Evolutionary conservation across 2,797 vertebrate species (phyloP), one percentile per base, ranked within the genome.

Genomic region (Tangara arthus): DNA sequence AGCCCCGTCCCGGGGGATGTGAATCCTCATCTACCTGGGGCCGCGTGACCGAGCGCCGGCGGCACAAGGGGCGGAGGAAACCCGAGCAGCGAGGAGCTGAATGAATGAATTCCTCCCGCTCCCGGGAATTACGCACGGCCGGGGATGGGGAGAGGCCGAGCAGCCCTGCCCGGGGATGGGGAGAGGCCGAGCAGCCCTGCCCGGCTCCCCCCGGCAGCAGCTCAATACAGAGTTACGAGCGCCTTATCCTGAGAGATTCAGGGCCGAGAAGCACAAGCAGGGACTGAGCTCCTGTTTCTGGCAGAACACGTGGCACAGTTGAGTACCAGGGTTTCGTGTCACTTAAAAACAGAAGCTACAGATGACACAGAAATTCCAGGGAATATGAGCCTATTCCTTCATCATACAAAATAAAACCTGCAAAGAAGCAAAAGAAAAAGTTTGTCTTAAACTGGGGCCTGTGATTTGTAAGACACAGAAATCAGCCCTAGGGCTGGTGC

Each of bases 51-150:
- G 81, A 15, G 81, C 23, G 59, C 21, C 50, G 50, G 37, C 84
- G 66, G 11, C 57, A 3, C 41, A 18, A 84, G 81, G 95, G 94
- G 93, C 24, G 95, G 95, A 78, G 94, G 88, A 21, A 93, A 49
- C 0, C 2, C 14, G 72, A 28, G 86, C 12, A 27, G 86, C 11
- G 3, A 81, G 50, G 68, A 90, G 86, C 93, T 96, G 95, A 96
- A 95, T 96, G 95, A 96, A 95, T 96, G 94, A 94, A 92, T 66
- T 3, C 63, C 90, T 93, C 77, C 75, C 57, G 78, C 91, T 88
- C 42, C 66, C 86, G 12, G 11, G 9, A 87, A 82, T 91, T 89
- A 90, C 78, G 84, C 94, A 79, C 53, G 0, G 80, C 86, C 17
- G 72, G 72, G 44, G 6, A 16, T 49, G 68, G 66, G 89, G 87